Evolutionary conservation across 1,140 invertebrate genomes (phyloP), one percentile per base, ranked within the genome.

Genomic region (Drosophila funebris): DNA sequence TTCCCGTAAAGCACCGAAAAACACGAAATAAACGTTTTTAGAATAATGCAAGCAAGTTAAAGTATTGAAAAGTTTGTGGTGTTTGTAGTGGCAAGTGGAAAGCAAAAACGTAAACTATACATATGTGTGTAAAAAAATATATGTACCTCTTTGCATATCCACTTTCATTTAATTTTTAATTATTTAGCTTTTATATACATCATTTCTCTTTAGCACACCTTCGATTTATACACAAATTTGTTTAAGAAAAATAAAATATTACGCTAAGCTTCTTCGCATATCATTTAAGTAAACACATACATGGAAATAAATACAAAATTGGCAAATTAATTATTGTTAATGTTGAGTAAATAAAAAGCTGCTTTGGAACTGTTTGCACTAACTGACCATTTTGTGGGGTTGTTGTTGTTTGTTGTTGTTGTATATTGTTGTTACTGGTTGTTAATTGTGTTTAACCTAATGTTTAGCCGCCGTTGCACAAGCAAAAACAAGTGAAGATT

Each of bases 231-330:
- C 57, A 72, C 18, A 68, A 52, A 18, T 41, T 67, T 44, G 22
- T 56, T 46, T 31, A 44, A 44, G 18, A 9, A 67, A 76, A 69
- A 68, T 62, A 63, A 68, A 82, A 63, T 58, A 31, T 31, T 37
- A 50, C 44, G 57, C 29, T 57, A 56, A 27, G 63, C 41, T 58
- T 72, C 16, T 5, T 33, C 24, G 20, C 41, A 8, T 14, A 39
- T 68, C 66, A 41, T 54, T 72, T 62, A 73, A 50, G 67, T 76
- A 43, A 68, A 67, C 69, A 78, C 63, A 71, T 61, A 74, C 48
- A 46, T 31, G 44, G 37, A 68, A 89, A 83, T 83, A 87, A 87
- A 88, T 87, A 89, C 83, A 85, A 78, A 85, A 77, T 85, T 85
- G 82, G 82, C 83, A 82, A 82, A 73, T 57, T 29, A n/a, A 64